phyloP scores from a whole-genome alignment of 2,888 invertebrate genomes.

The Plagiodera versicolora region DNA sequence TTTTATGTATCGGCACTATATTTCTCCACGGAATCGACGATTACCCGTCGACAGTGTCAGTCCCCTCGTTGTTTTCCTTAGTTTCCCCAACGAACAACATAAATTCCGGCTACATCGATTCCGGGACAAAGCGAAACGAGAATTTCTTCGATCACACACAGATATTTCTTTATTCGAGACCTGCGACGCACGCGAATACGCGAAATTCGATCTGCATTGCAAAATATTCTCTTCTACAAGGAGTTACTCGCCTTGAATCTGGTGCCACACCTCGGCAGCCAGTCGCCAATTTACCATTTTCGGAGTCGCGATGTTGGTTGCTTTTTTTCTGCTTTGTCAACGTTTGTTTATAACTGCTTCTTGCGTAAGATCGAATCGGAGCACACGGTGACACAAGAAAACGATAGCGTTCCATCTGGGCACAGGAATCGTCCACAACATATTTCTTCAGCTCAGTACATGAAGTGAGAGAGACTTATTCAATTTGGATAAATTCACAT shows the following conservation, averaged over 20 bases:
- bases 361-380: conserved; percentile 16
- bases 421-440: no score
- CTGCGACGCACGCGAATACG: neutral
- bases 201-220: conserved; percentile 26
- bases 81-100: neutral
- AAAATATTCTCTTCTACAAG: conserved; percentile 16
- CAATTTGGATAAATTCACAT: no score
- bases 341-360: conserved; percentile 14
- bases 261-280: conserved; percentile 24
- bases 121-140: neutral
- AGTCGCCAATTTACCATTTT: conserved; percentile 31
- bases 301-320: conserved; percentile 17
- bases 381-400: conserved; percentile 10
- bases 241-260: conserved; percentile 28
- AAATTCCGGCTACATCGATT: neutral
- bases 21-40: neutral
- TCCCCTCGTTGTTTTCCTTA: neutral
- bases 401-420: no score
- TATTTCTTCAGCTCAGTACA: no score
- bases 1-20: no score
- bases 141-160: neutral
- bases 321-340: neutral
- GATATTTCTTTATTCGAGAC: conserved; percentile 1
- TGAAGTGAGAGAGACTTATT: no score
- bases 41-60: neutral